Conservation (phyloP, 2,113 vertebrate genomes). For the Meriones unguiculatus region DNA sequence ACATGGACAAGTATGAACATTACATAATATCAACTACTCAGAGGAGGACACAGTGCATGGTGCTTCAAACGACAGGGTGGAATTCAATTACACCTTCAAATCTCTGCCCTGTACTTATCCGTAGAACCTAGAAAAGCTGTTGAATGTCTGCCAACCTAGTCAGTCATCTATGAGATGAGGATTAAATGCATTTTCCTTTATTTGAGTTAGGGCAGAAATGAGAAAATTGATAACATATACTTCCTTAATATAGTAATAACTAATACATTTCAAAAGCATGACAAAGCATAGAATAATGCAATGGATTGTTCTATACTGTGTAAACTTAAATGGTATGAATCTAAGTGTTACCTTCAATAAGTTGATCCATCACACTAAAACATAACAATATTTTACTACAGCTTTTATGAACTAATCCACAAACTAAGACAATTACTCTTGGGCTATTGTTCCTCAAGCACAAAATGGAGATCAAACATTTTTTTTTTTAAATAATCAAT, state of each 20-base stretch:
- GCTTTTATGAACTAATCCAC: conserved; percentile 70
- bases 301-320: conserved; percentile 24
- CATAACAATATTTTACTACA: conserved; percentile 78
- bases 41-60: background rate
- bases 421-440: conserved; percentile 80
- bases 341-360: conserved; percentile 61
- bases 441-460: conserved; percentile 76
- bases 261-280: background rate
- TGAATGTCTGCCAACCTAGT: background rate
- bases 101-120: background rate
- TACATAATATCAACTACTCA: background rate
- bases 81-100: background rate
- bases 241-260: background rate
- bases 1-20: background rate
- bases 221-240: background rate
- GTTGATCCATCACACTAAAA: conserved; percentile 70
- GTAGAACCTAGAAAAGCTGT: background rate
- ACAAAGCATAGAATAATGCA: background rate
- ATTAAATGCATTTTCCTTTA: background rate
- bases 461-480: conserved; percentile 76
- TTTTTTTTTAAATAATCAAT: conserved; percentile 80
- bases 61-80: background rate
- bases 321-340: conserved; percentile 61
- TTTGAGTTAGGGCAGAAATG: background rate
- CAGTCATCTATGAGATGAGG: background rate